Base-by-base conservation (phyloP, 2,797 vertebrate genomes). In the Microctenopoma steveboyesi region DNA sequence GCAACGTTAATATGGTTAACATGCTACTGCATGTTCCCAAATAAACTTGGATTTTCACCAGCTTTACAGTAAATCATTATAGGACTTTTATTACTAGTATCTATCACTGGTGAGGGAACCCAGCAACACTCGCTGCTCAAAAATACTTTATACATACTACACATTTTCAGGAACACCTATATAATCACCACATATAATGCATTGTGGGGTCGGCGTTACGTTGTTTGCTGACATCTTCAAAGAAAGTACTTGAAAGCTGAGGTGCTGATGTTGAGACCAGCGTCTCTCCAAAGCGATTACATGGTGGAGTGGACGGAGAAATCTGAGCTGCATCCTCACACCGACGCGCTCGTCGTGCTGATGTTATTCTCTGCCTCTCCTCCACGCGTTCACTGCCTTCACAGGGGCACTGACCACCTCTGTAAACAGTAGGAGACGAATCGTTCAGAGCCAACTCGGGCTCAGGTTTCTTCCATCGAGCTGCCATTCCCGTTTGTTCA, bases 311-410 rank as follows among this genome's bases (percentile, higher is more conserved):
- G 67, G 64, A 54, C 62, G 37, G 50, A 60, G 72, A 80, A 72
- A 86, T 67, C 76, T 5, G 0, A 74, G 64, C 67, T 14, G 64
- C 75, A 53, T 68, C 67, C 77, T 81, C 15, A n/a, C 74, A 66
- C 66, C 37, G 75, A 79, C 58, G 63, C 57, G 81, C 74, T 74
- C 72, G 86, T 88, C 83, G 77, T 73, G 70, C 76, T 60, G 50
- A 65, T 81, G 71, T 83, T 78, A 87, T 81, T 80, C 62, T 15
- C 81, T 59, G 22, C 67, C 80, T 63, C 9, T 79, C 54, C 78
- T 74, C 71, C 75, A 73, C 75, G 69, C 78, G 79, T 87, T 77
- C 81, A 90, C 70, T 81, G 68, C 43, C 67, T 80, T 78, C 71
- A 73, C 52, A 9, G 0, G 69, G 68, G 82, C 48, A 55, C 54